phyloP scores from a whole-genome alignment of 2,113 vertebrate species.

The Serinus canaria region DNA sequence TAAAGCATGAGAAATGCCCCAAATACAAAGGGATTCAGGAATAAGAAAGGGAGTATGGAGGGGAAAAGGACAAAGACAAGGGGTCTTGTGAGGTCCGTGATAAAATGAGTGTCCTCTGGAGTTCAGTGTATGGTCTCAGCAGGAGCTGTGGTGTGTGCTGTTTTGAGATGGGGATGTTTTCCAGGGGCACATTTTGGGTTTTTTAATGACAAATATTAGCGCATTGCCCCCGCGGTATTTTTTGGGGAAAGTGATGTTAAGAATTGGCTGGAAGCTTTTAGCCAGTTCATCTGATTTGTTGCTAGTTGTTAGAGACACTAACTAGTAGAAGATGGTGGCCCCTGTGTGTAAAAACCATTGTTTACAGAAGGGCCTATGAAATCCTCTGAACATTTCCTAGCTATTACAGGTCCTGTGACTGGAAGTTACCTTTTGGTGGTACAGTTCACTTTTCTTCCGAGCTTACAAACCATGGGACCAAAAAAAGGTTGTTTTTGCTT shows the following conservation, averaged over 20 bases:
- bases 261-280: background rate
- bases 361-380: background rate
- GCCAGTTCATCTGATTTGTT: background rate
- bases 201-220: background rate
- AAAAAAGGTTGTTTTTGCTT: background rate
- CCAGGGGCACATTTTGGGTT: rapidly evolving
- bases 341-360: background rate
- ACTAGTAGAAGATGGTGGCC: background rate
- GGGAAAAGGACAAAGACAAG: background rate
- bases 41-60: rapidly evolving
- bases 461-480: background rate
- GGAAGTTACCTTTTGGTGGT: background rate
- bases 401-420: background rate
- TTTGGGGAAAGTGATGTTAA: background rate
- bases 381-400: background rate
- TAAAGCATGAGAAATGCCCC: background rate
- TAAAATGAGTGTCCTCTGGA: background rate
- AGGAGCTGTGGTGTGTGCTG: rapidly evolving
- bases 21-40: background rate
- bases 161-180: background rate
- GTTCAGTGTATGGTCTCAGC: background rate
- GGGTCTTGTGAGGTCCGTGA: background rate
- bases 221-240: rapidly evolving
- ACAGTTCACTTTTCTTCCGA: background rate
- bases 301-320: background rate